Conservation (phyloP, 2,113 vertebrate genomes). For the Neotragus pygmaeus region DNA sequence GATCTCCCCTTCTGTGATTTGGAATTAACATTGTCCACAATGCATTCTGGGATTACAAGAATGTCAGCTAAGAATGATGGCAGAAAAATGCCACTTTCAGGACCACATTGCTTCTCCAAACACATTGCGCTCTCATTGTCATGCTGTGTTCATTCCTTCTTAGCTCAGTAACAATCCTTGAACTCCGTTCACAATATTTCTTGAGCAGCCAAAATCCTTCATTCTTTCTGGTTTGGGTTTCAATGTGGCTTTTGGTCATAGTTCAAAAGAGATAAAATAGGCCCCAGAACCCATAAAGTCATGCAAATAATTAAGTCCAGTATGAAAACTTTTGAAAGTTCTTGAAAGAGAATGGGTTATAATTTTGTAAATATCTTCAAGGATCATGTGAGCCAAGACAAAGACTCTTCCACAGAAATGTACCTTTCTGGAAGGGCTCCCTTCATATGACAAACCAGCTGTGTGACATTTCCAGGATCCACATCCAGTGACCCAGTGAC, state of each 20-base stretch:
- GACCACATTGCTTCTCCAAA: constrained; percentile 8
- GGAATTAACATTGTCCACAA: neutral
- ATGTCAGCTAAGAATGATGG: neutral
- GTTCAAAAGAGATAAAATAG: constrained; percentile 35
- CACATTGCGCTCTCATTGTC: neutral
- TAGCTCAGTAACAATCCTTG: neutral
- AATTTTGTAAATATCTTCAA: neutral
- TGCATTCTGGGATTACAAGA: neutral
- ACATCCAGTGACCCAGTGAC: neutral
- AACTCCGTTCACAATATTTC: constrained; percentile 10
- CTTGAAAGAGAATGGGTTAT: neutral
- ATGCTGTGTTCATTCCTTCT: neutral
- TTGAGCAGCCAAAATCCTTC: neutral
- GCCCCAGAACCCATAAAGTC: neutral
- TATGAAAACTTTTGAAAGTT: neutral
- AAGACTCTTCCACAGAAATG: neutral
- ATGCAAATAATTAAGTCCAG: constrained; percentile 16
- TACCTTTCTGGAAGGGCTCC: neutral
- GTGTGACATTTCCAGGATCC: neutral
- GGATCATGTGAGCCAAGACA: neutral
- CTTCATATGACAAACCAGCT: neutral
- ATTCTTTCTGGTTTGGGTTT: constrained; percentile 19
- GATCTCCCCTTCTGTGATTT: neutral
- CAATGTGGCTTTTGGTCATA: neutral
- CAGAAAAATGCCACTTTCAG: constrained; percentile 12